Base-by-base conservation (phyloP, 2,888 invertebrate species). In the Hemaris fuciformis region DNA sequence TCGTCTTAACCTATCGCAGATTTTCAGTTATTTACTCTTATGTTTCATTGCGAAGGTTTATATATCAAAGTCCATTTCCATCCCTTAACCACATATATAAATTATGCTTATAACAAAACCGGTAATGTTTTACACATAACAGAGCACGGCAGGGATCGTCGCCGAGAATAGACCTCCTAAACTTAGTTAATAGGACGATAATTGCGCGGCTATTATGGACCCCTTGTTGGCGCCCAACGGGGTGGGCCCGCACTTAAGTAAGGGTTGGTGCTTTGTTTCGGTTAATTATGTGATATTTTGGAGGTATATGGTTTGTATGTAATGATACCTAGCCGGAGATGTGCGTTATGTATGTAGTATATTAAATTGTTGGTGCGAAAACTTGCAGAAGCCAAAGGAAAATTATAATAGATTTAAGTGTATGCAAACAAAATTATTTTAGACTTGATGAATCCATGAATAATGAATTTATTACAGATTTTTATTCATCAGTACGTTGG, bases 181-280 rank as follows among this genome's bases (percentile, higher is more conserved):
- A 90, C 88, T 38, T 89, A 86, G 84, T 89, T 89, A 91, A 90
- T 91, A 87, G 88, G 84, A 86, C 79, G 89, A 90, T 90, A 91
- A 91, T 91, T 91, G 87, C 73, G 75, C 64, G 73, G 78, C 84
- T 78, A 88, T 89, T 84, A 84, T 77, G 60, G 59, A 65, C 77
- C 75, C 67, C 61, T 59, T 22, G 23, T 42, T 57, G 57, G 31
- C 61, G 56, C 61, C 61, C 61, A 46, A 43, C 20, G 57, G 15
- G 45, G 34, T 23, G 57, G 38, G 45, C 57, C 38, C 42, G 38
- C 56, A 46, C 56, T 57, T 45, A 34, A 27, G 45, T 23, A 31
- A 20, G 56, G 57, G 58, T 43, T 27, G 34, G 43, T 57, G 23
- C 22, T 60, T 48, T 46, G 60, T 48, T 46, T 18, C 38, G 18